Base-by-base conservation (phyloP, 2,888 invertebrate species). In the Andrena minutula region DNA sequence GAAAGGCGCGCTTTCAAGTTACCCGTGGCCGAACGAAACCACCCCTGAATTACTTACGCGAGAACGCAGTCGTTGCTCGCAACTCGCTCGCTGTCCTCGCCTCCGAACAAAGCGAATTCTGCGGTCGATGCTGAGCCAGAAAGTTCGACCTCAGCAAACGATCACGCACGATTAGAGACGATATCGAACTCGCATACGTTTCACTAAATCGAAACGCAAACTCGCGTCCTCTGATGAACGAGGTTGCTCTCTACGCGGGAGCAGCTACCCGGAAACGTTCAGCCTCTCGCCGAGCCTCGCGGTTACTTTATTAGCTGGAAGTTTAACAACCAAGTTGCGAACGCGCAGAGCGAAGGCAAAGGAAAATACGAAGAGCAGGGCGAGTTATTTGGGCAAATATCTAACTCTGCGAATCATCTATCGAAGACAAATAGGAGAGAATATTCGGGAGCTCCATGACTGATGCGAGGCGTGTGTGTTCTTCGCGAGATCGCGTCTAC, bases 31-130 rank as follows among this genome's bases (percentile, higher is more conserved):
- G 47, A n/a, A 51, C 56, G 61, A 70, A 83, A 79, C 79, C 66
- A 74, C 70, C 65, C 70, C 47, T 2, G 70, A 83, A 84, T 84
- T 83, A 84, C 75, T 83, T 73, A 26, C 28, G 32, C 51, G 63
- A 20, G 61, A 32, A 63, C 23, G 23, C 53, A 26, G 32, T 30
- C 53, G 12, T 23, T n/a, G 61, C 35, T 35, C 35, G 35, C 26
- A 28, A 53, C 35, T 51, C 58, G 35, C 12, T 6, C 26, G 47
- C 6, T 56, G 35, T n/a, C 16, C 26, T 16, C 56, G 23, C n/a
- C 12, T 1, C n/a, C n/a, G 12, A 7, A 63, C 16, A 28, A 41
- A 20, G 58, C 69, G 26, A 28, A 56, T 58, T 70, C 58, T 20
- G 41, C 58, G 7, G 69, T 6, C 3, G 26, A 5, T 0, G 41